Percentiles rank a stretch among this genome's conserved stretches.
Evolutionary conservation across 2,888 invertebrate species (phyloP).

Genomic region (Labia minor): DNA sequence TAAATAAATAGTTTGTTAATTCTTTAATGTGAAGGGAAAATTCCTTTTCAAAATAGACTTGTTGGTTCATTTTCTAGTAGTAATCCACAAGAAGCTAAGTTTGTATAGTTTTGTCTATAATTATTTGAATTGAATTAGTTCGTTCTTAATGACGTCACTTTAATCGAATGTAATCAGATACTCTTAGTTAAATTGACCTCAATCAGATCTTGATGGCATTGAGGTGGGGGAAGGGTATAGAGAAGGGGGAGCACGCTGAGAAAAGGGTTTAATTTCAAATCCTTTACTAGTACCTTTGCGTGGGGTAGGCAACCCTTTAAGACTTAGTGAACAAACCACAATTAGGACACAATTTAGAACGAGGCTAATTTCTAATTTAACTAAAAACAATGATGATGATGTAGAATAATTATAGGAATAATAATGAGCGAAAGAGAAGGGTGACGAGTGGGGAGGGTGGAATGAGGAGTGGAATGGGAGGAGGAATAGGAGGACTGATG

Average conservation of each 20-base stretch:
- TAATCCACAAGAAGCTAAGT: not conserved
- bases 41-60: no score
- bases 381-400: conserved; percentile 1
- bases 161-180: conserved; percentile 1
- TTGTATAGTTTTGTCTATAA: not conserved
- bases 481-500: not conserved
- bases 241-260: not conserved
- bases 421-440: not conserved
- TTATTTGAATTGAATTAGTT: not conserved
- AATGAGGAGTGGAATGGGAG: not conserved
- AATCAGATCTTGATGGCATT: not conserved
- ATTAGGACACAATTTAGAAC: not conserved
- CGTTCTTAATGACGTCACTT: not conserved
- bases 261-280: not conserved
- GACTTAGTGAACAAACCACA: conserved; percentile 3
- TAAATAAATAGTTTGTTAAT: no score
- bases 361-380: conserved; percentile 13
- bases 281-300: not conserved
- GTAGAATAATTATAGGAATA: not conserved
- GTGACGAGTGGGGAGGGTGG: no score
- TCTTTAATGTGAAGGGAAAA: no score
- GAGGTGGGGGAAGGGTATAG: not conserved
- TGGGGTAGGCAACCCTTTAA: not conserved
- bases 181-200: not conserved
- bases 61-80: no score